Percentiles rank a stretch among this genome's conserved stretches.
Evolutionary conservation across 2,797 vertebrate species (phyloP).

Genomic region (Hoplostethus mediterraneus): DNA sequence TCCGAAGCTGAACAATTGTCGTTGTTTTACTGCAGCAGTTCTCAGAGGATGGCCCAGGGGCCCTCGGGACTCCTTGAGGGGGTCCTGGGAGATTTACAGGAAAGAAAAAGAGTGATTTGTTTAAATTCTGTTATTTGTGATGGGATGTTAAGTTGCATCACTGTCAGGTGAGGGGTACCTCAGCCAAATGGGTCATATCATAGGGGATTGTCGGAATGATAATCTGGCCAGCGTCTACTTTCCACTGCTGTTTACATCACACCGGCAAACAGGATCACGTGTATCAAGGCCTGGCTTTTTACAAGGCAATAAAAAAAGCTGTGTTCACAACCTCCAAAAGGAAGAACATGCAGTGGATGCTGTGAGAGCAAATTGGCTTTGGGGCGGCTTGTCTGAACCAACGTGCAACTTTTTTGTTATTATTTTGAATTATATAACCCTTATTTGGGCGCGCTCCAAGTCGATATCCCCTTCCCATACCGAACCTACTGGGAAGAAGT

Average conservation of each 20-base stretch:
- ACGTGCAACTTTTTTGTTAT: neutral
- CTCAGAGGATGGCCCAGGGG: neutral
- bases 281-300: slow-evolving; percentile 19
- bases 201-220: neutral
- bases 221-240: slow-evolving; percentile 37
- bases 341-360: neutral
- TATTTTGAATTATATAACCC: slow-evolving; percentile 22
- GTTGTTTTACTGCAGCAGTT: neutral
- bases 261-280: slow-evolving; percentile 12
- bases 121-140: neutral
- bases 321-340: slow-evolving; percentile 7
- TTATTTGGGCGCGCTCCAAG: neutral
- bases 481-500: slow-evolving; percentile 25
- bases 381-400: neutral
- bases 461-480: slow-evolving; percentile 29
- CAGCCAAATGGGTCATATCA: neutral
- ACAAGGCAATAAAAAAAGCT: slow-evolving; percentile 23
- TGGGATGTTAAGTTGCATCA: slow-evolving; percentile 5
- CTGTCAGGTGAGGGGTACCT: neutral
- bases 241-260: slow-evolving; percentile 29
- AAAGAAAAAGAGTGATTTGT: neutral
- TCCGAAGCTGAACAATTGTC: slow-evolving; percentile 3
- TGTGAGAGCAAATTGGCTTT: neutral
- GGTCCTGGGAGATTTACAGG: slow-evolving; percentile 3
- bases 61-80: neutral